These are phyloP conservation scores for Cyprinodon tularosa DNA, from an alignment of 2,113 vertebrate genomes.

Conservation along the genomic window DNA sequence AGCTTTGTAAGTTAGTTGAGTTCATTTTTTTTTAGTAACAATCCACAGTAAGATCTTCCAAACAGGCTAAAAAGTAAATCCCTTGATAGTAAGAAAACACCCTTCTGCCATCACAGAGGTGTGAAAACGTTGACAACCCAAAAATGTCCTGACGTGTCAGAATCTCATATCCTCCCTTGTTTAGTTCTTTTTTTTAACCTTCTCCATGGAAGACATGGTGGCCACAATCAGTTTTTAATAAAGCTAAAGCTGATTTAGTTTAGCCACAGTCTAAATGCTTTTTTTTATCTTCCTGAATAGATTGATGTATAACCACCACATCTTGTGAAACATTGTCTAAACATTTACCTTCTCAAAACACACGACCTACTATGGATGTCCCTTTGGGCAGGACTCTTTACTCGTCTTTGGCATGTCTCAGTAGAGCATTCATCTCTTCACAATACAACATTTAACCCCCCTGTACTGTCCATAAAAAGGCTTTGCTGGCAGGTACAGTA, in stretches of 20 bases:
- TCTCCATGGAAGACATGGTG: too few species aligned
- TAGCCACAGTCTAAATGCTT: not conserved
- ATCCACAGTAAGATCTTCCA: too few species aligned
- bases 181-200: too few species aligned
- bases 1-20: too few species aligned
- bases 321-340: constrained; percentile 50
- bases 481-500: constrained; percentile 70
- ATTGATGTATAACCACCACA: constrained; percentile 30
- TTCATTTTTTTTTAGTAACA: too few species aligned
- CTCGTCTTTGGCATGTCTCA: constrained; percentile 46
- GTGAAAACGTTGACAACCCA: too few species aligned
- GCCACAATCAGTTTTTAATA: not conserved
- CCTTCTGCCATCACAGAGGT: too few species aligned
- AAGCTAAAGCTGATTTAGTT: not conserved
- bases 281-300: constrained; percentile 8
- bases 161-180: too few species aligned
- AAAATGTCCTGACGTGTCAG: too few species aligned
- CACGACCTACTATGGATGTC: constrained; percentile 57
- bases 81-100: too few species aligned
- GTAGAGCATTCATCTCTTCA: constrained; percentile 69
- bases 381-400: constrained; percentile 68
- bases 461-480: constrained; percentile 64
- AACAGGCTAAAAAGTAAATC: too few species aligned
- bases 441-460: constrained; percentile 76
- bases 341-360: constrained; percentile 59